Evolutionary conservation across 2,888 invertebrate genomes (phyloP), one percentile per base, ranked within the genome.

Genomic region (Hemaris fuciformis): DNA sequence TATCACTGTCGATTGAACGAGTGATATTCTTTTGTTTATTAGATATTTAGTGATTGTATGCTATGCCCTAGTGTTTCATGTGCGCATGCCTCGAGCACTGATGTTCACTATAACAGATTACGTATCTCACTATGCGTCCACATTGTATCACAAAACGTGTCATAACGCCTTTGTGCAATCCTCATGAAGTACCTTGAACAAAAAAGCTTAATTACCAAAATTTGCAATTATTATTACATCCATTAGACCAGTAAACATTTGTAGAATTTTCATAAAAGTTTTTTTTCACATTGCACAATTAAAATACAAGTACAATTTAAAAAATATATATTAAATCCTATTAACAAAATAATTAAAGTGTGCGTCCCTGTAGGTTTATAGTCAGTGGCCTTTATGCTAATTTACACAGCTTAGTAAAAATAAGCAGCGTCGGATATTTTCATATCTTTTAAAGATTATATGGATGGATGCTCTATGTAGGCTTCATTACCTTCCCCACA

Each of bases 141-240:
- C 81, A 69, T 79, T 71, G 77, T 88, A 85, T 86, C 87, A 87
- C 85, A 84, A 83, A 81, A 81, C 83, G 80, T 83, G 75, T 80
- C 69, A 73, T 72, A 75, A 74, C 79, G 77, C 76, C 75, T 70
- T 72, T 63, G 61, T 61, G 60, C 31, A 63, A 64, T 67, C 62
- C 60, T 59, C 57, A 61, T 45, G 57, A 57, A 53, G 46, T 66
- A 71, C 69, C 79, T 77, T 70, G 10, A 72, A 75, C 48, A 59
- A 67, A 63, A 64, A 25, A 42, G 61, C 4, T 25, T n/a, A 13
- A 25, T 58, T 58, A 34, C 18, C 25, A 25, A n/a, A n/a, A n/a
- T n/a, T n/a, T n/a, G n/a, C n/a, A n/a, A n/a, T n/a, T n/a, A n/a
- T n/a, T n/a, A n/a, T n/a, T n/a, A n/a, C n/a, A n/a, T n/a, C n/a